These are phyloP conservation scores for Prietella phreatophila DNA, from an alignment of 2,113 vertebrate species.

Conservation along the genomic window DNA sequence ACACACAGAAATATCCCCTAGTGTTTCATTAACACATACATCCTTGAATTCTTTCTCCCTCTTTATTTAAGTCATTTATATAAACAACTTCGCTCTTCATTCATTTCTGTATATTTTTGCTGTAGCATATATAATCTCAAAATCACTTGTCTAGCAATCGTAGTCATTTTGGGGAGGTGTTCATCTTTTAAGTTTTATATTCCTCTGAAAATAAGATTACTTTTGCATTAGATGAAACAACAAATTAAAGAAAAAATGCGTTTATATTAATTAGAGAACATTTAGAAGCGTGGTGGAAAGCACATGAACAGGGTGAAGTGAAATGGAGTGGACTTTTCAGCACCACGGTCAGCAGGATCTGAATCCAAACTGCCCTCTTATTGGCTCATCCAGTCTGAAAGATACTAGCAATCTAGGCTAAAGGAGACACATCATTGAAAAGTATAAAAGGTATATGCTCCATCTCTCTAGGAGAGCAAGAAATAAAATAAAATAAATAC, in stretches of 20 bases:
- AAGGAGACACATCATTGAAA: background rate
- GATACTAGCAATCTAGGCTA: background rate
- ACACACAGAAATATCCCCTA: background rate
- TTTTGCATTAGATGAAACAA: background rate
- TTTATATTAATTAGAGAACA: background rate
- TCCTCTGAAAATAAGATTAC: background rate
- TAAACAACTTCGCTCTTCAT: background rate
- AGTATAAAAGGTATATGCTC: background rate
- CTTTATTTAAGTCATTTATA: background rate
- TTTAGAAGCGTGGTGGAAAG: background rate
- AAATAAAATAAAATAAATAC: background rate
- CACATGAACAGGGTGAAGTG: conserved; percentile 28
- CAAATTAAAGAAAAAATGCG: background rate
- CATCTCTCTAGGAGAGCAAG: background rate
- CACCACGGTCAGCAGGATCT: conserved; percentile 56
- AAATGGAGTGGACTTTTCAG: conserved; percentile 53
- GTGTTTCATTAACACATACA: background rate
- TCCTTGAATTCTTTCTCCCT: background rate
- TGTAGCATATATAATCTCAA: no score
- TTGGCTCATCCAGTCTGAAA: background rate
- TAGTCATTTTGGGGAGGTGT: background rate
- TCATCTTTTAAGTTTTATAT: background rate
- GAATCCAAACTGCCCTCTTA: background rate
- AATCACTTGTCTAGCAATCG: background rate
- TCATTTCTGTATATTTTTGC: background rate